Evolutionary conservation across 1,140 invertebrate species (phyloP).

Genomic region (Cotesia typhae): DNA sequence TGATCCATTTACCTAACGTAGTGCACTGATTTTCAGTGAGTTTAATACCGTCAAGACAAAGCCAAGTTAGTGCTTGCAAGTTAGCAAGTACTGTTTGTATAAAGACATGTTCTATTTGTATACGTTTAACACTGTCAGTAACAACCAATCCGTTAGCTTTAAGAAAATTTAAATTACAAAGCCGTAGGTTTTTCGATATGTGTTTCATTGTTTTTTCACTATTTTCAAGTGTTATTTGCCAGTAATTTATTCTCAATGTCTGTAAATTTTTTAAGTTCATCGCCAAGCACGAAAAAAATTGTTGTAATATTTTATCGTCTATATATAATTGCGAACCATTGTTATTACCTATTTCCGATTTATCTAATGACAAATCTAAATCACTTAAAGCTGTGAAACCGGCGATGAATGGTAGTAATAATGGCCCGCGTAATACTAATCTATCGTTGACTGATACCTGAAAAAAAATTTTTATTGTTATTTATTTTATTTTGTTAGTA

Average conservation of each 20-base stretch:
- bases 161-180: slow-evolving; percentile 58
- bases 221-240: slow-evolving; percentile 62
- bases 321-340: slow-evolving; percentile 58
- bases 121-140: slow-evolving; percentile 57
- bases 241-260: slow-evolving; percentile 61
- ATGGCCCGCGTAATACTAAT: slow-evolving; percentile 63
- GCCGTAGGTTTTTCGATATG: slow-evolving; percentile 59
- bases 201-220: slow-evolving; percentile 60
- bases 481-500: too few relatives aligned
- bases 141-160: slow-evolving; percentile 57
- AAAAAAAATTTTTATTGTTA: slow-evolving; percentile 33
- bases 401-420: slow-evolving; percentile 64
- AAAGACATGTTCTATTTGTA: slow-evolving; percentile 61
- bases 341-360: slow-evolving; percentile 56
- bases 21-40: slow-evolving; percentile 57
- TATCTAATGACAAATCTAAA: slow-evolving; percentile 64
- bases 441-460: slow-evolving; percentile 65
- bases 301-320: slow-evolving; percentile 62
- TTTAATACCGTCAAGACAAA: slow-evolving; percentile 61
- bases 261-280: slow-evolving; percentile 58
- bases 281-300: slow-evolving; percentile 61
- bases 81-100: slow-evolving; percentile 59
- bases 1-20: slow-evolving; percentile 60
- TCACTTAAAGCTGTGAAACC: slow-evolving; percentile 66
- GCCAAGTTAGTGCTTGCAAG: slow-evolving; percentile 59